A percentile compares a stretch with the other conserved stretches of the same genome.
Conservation (phyloP, 2,888 invertebrate species). For the Strigamia transsilvanica region DNA sequence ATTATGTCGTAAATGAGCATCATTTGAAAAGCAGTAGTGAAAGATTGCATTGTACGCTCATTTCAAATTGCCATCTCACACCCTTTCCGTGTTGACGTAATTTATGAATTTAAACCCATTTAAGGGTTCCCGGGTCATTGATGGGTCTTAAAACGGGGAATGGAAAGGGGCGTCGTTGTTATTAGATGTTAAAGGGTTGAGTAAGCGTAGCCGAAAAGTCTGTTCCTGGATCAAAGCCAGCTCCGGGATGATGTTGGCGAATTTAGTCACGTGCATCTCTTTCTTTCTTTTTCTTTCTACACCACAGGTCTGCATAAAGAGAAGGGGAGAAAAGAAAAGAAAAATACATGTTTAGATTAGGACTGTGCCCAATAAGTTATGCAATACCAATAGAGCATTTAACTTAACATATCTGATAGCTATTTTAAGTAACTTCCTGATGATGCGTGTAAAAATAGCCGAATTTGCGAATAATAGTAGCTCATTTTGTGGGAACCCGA, state of each 20-base stretch:
- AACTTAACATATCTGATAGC: not conserved
- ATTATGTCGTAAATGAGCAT: not conserved
- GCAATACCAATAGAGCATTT: conserved; percentile 21
- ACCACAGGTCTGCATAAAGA: not conserved
- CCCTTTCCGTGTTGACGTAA: conserved; percentile 12
- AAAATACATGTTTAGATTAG: conserved; percentile 6
- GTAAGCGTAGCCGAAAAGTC: not conserved
- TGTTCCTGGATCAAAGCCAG: conserved; percentile 10
- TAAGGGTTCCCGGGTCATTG: not conserved
- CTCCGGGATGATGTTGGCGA: not conserved
- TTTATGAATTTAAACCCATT: not conserved
- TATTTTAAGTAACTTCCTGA: conserved; percentile 31
- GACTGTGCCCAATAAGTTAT: not conserved
- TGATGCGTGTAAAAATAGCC: conserved; percentile 26
- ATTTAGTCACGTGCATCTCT: not conserved
- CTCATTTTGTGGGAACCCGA: not conserved
- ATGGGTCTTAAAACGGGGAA: too few species aligned
- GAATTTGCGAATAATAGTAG: conserved; percentile 6
- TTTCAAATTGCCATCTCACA: not conserved
- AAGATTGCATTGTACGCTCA: not conserved
- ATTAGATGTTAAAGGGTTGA: conserved; percentile 32
- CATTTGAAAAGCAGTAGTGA: not conserved
- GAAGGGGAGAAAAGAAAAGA: not conserved
- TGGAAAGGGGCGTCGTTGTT: not conserved
- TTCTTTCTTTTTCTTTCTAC: not conserved